Evolutionary conservation across 1,140 invertebrate genomes (phyloP).

Genomic region (Tenebrio molitor): DNA sequence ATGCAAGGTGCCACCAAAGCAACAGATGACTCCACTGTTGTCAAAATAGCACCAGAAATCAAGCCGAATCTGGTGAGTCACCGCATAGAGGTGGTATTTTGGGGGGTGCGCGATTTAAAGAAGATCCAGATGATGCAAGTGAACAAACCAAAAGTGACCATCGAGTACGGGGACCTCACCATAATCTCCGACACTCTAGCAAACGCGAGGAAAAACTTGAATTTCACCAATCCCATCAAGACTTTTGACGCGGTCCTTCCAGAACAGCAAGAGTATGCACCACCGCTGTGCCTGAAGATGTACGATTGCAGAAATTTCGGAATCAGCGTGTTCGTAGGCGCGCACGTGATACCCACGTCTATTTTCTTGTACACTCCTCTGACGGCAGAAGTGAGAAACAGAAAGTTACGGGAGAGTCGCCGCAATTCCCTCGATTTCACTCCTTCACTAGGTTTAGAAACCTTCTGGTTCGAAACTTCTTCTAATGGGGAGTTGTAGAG

Average conservation of each 20-base stretch:
- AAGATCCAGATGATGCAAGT: conserved; percentile 67
- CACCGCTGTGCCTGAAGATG: conserved; percentile 71
- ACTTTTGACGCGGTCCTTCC: conserved; percentile 66
- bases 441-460: conserved; percentile 5
- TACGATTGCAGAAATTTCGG: conserved; percentile 74
- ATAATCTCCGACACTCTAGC: conserved; percentile 71
- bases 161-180: conserved; percentile 70
- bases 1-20: not conserved
- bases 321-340: conserved; percentile 70
- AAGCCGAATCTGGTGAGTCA: conserved; percentile 63
- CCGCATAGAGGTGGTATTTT: conserved; percentile 74
- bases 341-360: conserved; percentile 66
- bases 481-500: not conserved
- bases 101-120: conserved; percentile 73
- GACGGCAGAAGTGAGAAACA: conserved; percentile 62
- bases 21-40: conserved; percentile 48
- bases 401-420: conserved; percentile 50
- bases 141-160: conserved; percentile 69
- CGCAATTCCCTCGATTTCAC: not conserved
- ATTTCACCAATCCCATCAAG: conserved; percentile 68
- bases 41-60: conserved; percentile 69
- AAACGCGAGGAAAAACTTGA: conserved; percentile 67
- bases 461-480: too few relatives aligned
- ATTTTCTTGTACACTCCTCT: conserved; percentile 64
- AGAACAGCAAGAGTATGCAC: conserved; percentile 65